A percentile compares a stretch with the other conserved stretches of the same genome.
Conservation (phyloP, 2,888 invertebrate genomes). For the Andricus curvator region DNA sequence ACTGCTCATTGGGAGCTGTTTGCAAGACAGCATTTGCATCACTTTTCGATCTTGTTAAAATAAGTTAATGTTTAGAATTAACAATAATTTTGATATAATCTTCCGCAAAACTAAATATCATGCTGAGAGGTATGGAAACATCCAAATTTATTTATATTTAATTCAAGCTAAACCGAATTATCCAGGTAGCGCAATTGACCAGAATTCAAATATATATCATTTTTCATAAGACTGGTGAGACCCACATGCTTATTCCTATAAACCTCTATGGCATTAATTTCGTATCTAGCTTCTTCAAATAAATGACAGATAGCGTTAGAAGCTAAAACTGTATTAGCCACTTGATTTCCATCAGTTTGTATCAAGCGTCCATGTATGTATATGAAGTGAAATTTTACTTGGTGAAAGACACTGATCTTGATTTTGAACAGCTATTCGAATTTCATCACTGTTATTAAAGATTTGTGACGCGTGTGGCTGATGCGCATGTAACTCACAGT, state of each 20-base stretch:
- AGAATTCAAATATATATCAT: slow-evolving; percentile 62
- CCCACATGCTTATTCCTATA: slow-evolving; percentile 63
- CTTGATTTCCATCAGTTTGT: slow-evolving; percentile 23
- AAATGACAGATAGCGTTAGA: slow-evolving; percentile 61
- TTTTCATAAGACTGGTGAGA: slow-evolving; percentile 70
- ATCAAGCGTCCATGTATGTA: slow-evolving; percentile 45
- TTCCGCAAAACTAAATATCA: no score
- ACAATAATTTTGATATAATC: no score
- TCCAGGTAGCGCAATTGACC: slow-evolving; percentile 1
- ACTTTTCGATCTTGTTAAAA: no score
- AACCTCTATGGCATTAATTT: slow-evolving; percentile 58
- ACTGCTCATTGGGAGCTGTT: no score
- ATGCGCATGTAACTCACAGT: no score
- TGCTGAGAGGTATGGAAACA: no score
- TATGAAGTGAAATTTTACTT: slow-evolving; percentile 46
- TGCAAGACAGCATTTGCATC: no score
- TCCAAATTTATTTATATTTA: no score
- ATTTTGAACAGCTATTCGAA: no score
- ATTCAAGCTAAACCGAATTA: no score
- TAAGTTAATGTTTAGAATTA: no score
- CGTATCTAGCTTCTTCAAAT: slow-evolving; percentile 71
- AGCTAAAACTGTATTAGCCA: not conserved
- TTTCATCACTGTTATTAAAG: slow-evolving; percentile 48
- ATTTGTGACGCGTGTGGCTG: slow-evolving; percentile 44
- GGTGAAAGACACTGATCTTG: no score